phyloP scores from a whole-genome alignment of 2,888 invertebrate genomes.

The Peribatodes rhomboidaria region DNA sequence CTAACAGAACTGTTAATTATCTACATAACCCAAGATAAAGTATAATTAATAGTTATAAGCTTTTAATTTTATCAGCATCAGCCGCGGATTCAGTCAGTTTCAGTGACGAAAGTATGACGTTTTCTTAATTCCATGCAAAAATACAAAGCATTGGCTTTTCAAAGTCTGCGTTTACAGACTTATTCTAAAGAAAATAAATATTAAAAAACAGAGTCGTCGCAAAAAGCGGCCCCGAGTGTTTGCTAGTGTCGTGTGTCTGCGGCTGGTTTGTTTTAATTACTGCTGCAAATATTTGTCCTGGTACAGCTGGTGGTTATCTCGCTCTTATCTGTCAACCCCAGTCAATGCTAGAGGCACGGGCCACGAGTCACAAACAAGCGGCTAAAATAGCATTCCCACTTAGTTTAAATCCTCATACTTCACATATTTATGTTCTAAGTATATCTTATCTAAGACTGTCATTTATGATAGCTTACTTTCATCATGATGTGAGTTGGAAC shows the following conservation, averaged over 20 bases:
- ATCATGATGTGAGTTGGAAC: background rate
- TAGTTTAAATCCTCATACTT: conserved; percentile 30
- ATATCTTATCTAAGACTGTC: conserved; percentile 9
- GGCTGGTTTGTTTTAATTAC: conserved; percentile 78
- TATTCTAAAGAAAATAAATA: conserved; percentile 52
- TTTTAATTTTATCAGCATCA: too few species aligned
- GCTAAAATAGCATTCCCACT: conserved; percentile 37
- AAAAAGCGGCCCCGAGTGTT: conserved; percentile 67
- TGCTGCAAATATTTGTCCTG: conserved; percentile 77
- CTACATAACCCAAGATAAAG: too few species aligned
- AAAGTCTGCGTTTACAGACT: conserved; percentile 40
- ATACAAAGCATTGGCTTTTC: conserved; percentile 28
- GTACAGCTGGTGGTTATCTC: conserved; percentile 77
- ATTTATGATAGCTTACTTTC: conserved; percentile 10
- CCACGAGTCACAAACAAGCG: conserved; percentile 60
- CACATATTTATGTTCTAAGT: background rate
- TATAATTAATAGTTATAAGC: too few species aligned
- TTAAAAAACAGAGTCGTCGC: conserved; percentile 58
- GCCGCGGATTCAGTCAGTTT: too few species aligned
- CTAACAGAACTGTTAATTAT: too few species aligned
- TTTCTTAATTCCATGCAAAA: too few species aligned
- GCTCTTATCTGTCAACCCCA: conserved; percentile 84
- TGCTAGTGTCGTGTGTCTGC: conserved; percentile 64
- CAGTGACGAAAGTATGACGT: too few species aligned
- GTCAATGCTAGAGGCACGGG: conserved; percentile 83